These are phyloP conservation scores for Metallyticus violacea DNA, from an alignment of 2,888 invertebrate species.

Conservation along the genomic window DNA sequence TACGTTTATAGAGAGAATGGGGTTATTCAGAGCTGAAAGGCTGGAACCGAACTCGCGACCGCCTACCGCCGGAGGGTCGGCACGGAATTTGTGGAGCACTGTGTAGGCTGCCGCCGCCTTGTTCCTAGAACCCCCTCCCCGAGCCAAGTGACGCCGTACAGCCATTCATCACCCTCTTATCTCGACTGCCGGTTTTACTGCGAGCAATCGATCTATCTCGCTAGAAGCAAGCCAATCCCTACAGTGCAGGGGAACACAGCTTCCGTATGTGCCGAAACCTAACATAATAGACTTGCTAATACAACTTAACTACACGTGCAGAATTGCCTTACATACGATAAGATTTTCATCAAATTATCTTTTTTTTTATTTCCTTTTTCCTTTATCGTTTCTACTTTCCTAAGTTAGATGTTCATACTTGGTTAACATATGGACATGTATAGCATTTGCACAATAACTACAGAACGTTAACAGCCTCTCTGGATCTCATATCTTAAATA, in stretches of 20 bases:
- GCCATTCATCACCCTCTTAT: slow-evolving; percentile 26
- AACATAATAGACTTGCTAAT: background rate
- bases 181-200: slow-evolving; percentile 29
- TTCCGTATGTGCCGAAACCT: background rate
- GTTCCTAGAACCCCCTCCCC: background rate
- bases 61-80: too few relatives aligned
- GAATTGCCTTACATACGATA: too few relatives aligned
- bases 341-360: background rate
- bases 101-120: background rate
- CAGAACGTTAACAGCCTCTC: too few relatives aligned
- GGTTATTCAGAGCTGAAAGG: too few relatives aligned
- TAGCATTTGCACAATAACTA: too few relatives aligned
- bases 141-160: slow-evolving; percentile 21
- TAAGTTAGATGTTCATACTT: too few relatives aligned
- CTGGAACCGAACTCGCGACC: background rate
- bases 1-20: too few relatives aligned
- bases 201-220: slow-evolving; percentile 29
- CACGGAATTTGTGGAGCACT: background rate
- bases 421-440: too few relatives aligned
- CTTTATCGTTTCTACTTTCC: background rate
- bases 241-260: background rate
- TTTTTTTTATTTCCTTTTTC: background rate
- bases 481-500: too few relatives aligned
- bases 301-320: background rate
- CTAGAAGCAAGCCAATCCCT: slow-evolving; percentile 6